These are phyloP conservation scores for Neosilurus hyrtlii DNA, from an alignment of 2,797 vertebrate species.

Conservation along the genomic window DNA sequence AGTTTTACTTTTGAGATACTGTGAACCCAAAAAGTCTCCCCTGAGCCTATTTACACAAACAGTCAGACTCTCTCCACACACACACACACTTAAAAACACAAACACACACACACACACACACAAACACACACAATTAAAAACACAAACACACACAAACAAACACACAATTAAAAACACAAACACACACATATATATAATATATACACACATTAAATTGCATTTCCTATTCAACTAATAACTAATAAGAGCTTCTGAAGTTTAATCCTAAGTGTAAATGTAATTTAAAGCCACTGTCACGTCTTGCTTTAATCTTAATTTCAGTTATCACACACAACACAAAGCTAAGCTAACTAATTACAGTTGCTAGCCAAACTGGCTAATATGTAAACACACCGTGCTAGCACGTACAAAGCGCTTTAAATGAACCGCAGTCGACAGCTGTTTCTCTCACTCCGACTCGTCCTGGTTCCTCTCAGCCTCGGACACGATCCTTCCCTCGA, in stretches of 20 bases:
- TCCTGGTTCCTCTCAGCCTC: background rate
- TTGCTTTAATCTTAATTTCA: background rate
- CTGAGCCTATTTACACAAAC: background rate
- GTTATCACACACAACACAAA: background rate
- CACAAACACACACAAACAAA: too few species aligned
- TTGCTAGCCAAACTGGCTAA: slow-evolving; percentile 41
- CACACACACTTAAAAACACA: too few species aligned
- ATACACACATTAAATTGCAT: background rate
- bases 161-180: too few species aligned
- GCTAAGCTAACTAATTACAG: slow-evolving; percentile 51
- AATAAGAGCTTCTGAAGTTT: background rate
- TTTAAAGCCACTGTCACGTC: slow-evolving; percentile 13
- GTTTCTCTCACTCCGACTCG: slow-evolving; percentile 20
- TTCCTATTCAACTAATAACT: background rate
- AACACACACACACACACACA: too few species aligned
- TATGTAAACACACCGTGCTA: slow-evolving; percentile 63
- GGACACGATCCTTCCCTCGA: slow-evolving; percentile 6
- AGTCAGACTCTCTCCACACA: too few species aligned
- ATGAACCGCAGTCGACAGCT: background rate
- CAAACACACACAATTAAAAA: too few species aligned
- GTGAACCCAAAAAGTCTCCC: too few species aligned
- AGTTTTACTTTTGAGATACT: too few species aligned
- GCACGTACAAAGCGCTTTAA: background rate
- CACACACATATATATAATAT: background rate
- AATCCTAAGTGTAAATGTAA: background rate